Percentiles rank a stretch among this genome's conserved stretches.
Conservation (phyloP, 2,888 invertebrate genomes). For the Eurois occulta region DNA sequence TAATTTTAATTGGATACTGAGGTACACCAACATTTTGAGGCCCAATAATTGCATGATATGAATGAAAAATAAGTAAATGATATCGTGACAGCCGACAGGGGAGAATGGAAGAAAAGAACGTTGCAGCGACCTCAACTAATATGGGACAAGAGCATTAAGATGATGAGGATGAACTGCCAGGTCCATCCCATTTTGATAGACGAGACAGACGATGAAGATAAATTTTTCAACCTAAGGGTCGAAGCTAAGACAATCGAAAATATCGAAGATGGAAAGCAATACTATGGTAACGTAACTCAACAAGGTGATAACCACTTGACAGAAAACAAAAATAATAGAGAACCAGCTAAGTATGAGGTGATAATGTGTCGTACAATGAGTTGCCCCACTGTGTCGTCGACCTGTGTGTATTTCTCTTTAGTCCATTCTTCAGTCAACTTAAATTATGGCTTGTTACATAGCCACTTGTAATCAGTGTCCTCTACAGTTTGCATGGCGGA, state of each 20-base stretch:
- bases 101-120: neutral
- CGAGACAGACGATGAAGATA: neutral
- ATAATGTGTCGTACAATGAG: constrained; percentile 33
- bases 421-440: constrained; percentile 29
- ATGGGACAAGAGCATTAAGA: neutral
- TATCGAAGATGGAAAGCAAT: neutral
- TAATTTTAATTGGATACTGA: neutral
- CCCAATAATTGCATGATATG: neutral
- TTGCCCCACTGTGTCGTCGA: constrained; percentile 30
- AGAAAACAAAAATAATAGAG: constrained; percentile 39
- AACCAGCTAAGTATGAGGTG: constrained; percentile 34
- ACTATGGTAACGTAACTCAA: neutral
- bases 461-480: constrained; percentile 34
- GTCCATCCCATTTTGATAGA: neutral
- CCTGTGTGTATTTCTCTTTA: constrained; percentile 24
- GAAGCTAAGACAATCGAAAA: neutral
- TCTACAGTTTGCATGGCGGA: constrained; percentile 16
- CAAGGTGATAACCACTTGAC: constrained; percentile 25
- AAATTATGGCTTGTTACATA: constrained; percentile 41
- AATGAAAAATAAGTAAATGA: neutral
- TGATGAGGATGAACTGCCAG: neutral
- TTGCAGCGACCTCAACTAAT: neutral
- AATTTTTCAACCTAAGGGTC: neutral
- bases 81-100: neutral
- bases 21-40: neutral